These are phyloP conservation scores for Salticus scenicus DNA, from an alignment of 2,888 invertebrate species.

Conservation along the genomic window DNA sequence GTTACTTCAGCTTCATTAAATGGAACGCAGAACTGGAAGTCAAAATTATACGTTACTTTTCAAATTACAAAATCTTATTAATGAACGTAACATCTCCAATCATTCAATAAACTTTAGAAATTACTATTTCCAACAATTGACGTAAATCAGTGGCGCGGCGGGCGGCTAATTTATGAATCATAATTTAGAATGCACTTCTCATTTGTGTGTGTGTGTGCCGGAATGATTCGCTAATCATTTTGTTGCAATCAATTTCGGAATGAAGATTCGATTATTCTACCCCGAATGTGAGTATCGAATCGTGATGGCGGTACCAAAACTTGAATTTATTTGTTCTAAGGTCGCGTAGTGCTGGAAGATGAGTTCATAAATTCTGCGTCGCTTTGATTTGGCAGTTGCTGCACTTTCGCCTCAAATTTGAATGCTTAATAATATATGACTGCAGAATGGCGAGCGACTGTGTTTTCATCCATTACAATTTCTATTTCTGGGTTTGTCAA, in stretches of 20 bases:
- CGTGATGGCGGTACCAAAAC: slow-evolving; percentile 17
- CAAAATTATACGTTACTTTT: slow-evolving; percentile 9
- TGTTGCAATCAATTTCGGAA: slow-evolving; percentile 49
- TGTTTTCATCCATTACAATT: slow-evolving; percentile 1
- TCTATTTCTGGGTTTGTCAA: slow-evolving; percentile 9
- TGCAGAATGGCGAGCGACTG: not conserved
- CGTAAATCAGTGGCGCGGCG: slow-evolving; percentile 54
- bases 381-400: slow-evolving; percentile 11
- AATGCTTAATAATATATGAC: slow-evolving; percentile 12
- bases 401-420: slow-evolving; percentile 12
- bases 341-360: not conserved
- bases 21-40: not conserved
- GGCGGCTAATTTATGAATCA: slow-evolving; percentile 62
- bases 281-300: slow-evolving; percentile 10
- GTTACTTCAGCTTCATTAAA: not conserved
- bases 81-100: slow-evolving; percentile 27
- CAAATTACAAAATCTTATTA: slow-evolving; percentile 17
- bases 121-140: slow-evolving; percentile 66
- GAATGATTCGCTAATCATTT: slow-evolving; percentile 43
- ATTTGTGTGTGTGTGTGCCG: slow-evolving; percentile 13
- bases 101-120: slow-evolving; percentile 68
- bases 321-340: slow-evolving; percentile 19
- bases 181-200: slow-evolving; percentile 41
- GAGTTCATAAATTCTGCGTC: slow-evolving; percentile 13
- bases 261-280: slow-evolving; percentile 45